Evolutionary conservation across 2,797 vertebrate genomes (phyloP), one percentile per base, ranked within the genome.

Genomic region (Atherinosoma microstoma): DNA sequence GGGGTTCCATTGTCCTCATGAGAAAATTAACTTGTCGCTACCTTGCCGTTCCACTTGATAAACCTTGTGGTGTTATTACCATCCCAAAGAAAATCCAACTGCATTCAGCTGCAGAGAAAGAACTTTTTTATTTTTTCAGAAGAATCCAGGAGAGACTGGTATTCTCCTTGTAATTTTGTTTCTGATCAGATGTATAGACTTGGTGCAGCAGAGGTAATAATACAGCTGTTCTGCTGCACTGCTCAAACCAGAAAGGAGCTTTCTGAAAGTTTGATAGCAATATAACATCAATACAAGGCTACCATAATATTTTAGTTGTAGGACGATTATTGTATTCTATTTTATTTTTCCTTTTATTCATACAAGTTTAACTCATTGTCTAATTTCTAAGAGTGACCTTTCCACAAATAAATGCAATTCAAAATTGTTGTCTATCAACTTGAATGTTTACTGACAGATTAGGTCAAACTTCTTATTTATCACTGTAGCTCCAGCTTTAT

Each of bases 21-120:
- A 85, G 76, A 75, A 77, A 70, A 84, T 60, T 3, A 83, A 73
- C 12, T 51, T 18, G 58, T 54, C 63, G 30, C 67, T 67, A 59
- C 67, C n/a, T 64, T 34, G 42, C 56, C 58, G 66, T 47, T 70
- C 38, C 7, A 5, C 65, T 70, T 73, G 57, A 79, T 76, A 82
- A 78, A 53, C 32, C 29, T 22, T 61, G 20, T 15, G 58, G 20
- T 66, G 61, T 71, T 20, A 62, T 64, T 76, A 57, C 82, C 64
- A 67, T 67, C 42, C 45, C 64, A 35, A 29, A 65, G 53, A 75
- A 77, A 69, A 60, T 35, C 34, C n/a, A 64, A 36, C 69, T 40
- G 69, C 74, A 51, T 54, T 76, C 57, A 51, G 56, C 29, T 83
- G 72, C 60, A 68, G 68, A 72, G 59, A 75, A 66, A 54, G 22